These are phyloP conservation scores for Crocuta crocuta DNA, from an alignment of 2,113 vertebrate species.

Conservation along the genomic window DNA sequence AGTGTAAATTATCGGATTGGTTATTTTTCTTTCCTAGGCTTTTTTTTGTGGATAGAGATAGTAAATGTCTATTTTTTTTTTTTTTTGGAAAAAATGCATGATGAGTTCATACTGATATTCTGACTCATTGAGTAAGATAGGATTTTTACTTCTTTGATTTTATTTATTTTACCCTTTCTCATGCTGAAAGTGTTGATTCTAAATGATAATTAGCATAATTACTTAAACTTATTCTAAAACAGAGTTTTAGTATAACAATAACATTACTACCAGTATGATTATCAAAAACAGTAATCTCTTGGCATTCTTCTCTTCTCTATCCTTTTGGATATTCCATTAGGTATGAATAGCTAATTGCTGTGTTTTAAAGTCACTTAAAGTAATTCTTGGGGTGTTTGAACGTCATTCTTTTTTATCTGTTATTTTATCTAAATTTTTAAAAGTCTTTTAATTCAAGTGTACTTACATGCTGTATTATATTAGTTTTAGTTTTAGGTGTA, in stretches of 20 bases:
- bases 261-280: neutral
- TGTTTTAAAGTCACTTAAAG: conserved; percentile 4
- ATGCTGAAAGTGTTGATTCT: neutral
- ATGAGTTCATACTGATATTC: neutral
- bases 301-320: neutral
- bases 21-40: neutral
- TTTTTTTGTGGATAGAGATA: neutral
- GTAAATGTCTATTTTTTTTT: neutral
- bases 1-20: neutral
- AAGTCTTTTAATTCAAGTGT: neutral
- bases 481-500: neutral
- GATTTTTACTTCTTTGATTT: conserved; percentile 11
- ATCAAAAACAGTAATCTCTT: neutral
- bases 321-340: neutral
- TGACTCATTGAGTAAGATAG: neutral
- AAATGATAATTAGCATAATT: neutral
- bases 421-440: neutral
- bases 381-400: neutral
- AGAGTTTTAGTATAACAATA: neutral
- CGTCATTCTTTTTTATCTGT: neutral
- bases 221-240: conserved; percentile 16
- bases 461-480: neutral
- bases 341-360: neutral
- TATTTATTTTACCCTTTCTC: neutral
- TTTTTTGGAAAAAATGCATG: neutral